Evolutionary conservation across 2,888 invertebrate species (phyloP), one percentile per base, ranked within the genome.

Genomic region (Drosophila nr. perissopoda): DNA sequence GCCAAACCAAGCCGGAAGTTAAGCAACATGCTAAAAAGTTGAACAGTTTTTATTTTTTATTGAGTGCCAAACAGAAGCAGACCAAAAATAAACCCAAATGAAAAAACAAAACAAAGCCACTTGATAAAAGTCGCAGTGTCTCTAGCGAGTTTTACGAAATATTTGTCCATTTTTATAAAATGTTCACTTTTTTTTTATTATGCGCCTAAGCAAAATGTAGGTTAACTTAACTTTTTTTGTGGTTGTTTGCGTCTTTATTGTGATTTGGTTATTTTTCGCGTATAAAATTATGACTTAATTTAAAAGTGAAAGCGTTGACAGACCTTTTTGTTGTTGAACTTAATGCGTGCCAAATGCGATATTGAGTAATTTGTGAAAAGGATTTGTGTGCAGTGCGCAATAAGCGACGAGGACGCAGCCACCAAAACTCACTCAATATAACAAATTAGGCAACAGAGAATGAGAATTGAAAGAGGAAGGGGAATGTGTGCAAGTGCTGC

Each of bases 201-300:
- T 70, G 67, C 65, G 69, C 48, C 64, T 40, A 52, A 40, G 42
- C 57, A 38, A 72, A 89, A 85, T 79, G 84, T 89, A 72, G 85
- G 85, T 89, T 85, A 89, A 74, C 38, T 65, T 57, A 52, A 45
- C 31, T 8, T 45, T 76, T 52, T 53, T 58, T 51, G 29, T 70
- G 62, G 65, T 49, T 52, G 42, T 38, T 45, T 65, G 21, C 56
- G 38, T 33, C 59, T 66, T 68, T 65, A 16, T 45, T 25, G 45
- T 8, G 45, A 25, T 25, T 45, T 16, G 45, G 8, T 16, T 45
- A 45, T 76, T 67, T 74, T 66, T 68, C 68, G 73, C 81, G 72
- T 78, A 68, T 75, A 67, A 84, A 81, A 79, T 87, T 82, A 89
- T 89, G 87, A 89, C 89, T 85, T 85, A 85, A 89, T 85, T 89